phyloP scores from a whole-genome alignment of 2,113 vertebrate genomes.

The Hyperoodon ampullatus region DNA sequence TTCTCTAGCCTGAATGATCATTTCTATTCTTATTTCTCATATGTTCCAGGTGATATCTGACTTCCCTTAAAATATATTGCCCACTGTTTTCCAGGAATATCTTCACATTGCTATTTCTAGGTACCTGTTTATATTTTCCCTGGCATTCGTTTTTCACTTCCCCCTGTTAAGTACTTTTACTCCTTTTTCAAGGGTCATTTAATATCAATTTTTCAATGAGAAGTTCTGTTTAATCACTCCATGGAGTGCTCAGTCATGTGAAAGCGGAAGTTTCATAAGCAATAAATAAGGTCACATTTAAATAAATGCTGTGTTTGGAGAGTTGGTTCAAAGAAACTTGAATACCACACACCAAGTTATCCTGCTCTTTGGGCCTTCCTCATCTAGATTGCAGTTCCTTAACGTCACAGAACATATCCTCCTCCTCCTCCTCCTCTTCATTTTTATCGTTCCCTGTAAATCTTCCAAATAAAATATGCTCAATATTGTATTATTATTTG shows the following conservation, averaged over 20 bases:
- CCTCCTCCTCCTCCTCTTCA: neutral
- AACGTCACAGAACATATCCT: neutral
- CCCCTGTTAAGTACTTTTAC: neutral
- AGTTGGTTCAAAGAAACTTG: neutral
- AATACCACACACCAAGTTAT: neutral
- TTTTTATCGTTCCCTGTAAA: neutral
- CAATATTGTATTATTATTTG: neutral
- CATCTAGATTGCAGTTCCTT: neutral
- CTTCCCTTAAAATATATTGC: neutral
- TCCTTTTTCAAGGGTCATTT: neutral
- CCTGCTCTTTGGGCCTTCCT: neutral
- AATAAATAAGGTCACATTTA: conserved; percentile 35
- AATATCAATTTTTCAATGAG: conserved; percentile 16
- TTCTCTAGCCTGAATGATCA: neutral
- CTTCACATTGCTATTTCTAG: neutral
- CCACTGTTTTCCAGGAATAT: neutral
- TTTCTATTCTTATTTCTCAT: neutral
- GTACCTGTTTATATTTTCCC: neutral
- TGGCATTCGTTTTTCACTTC: neutral
- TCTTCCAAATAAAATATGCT: neutral
- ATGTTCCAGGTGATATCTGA: neutral
- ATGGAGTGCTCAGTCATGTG: neutral
- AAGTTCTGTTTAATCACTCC: neutral
- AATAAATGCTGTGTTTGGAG: neutral
- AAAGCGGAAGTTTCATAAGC: neutral